Percentiles rank a stretch among this genome's conserved stretches.
Conservation (phyloP, 1,140 invertebrate species). For the Drosophila ogumai region DNA sequence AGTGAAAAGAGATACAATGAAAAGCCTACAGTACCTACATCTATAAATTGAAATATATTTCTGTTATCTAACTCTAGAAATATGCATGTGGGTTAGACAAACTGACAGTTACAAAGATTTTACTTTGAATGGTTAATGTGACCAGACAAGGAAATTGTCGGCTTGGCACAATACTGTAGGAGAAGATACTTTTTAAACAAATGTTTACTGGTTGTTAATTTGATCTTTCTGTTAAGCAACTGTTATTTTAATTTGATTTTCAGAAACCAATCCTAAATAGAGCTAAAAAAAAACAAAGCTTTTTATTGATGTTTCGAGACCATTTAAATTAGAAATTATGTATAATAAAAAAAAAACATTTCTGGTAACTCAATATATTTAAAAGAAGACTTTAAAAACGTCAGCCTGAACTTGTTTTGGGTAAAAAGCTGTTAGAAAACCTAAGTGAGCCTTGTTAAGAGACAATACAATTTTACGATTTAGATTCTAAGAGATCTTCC, state of each 20-base stretch:
- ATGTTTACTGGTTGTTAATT: not conserved
- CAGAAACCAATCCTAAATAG: not conserved
- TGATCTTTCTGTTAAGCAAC: not conserved
- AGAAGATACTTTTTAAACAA: not conserved
- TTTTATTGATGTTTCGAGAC: too few species aligned
- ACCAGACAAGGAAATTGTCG: not conserved
- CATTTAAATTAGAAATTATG: too few species aligned
- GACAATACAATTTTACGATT: not conserved
- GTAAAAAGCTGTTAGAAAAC: too few species aligned
- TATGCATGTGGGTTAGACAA: not conserved
- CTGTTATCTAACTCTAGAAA: not conserved
- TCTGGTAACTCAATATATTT: too few species aligned
- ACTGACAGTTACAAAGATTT: not conserved
- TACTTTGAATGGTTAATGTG: not conserved
- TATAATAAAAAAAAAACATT: too few species aligned
- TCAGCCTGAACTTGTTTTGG: too few species aligned
- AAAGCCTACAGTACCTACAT: not conserved
- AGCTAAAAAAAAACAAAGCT: too few species aligned
- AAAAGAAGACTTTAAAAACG: too few species aligned
- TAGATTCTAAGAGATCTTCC: not conserved
- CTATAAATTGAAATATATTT: not conserved
- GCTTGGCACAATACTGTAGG: not conserved
- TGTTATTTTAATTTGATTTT: not conserved
- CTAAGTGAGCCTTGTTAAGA: too few species aligned
- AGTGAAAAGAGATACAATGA: constrained; percentile 2